phyloP scores from a whole-genome alignment of 2,888 invertebrate genomes.

The Neria commutata region DNA sequence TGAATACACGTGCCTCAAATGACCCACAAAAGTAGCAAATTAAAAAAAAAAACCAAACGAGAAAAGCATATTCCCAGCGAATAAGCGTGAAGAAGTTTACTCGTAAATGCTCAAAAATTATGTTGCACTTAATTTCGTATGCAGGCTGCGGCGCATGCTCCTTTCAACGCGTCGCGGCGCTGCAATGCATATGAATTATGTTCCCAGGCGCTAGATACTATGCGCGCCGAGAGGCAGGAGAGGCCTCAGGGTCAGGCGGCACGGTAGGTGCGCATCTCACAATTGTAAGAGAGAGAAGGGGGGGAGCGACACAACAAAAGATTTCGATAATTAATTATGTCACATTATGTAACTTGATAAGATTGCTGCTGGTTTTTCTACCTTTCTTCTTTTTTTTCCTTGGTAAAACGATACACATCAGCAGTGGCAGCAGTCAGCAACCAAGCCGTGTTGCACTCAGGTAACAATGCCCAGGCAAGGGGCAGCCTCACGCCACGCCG shows the following conservation, averaged over 20 bases:
- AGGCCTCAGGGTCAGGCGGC: no score
- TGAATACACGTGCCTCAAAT: constrained; percentile 42
- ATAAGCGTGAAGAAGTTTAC: no score
- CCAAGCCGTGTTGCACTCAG: constrained; percentile 7
- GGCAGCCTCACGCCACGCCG: neutral
- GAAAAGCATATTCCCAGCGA: neutral
- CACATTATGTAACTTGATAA: constrained; percentile 61
- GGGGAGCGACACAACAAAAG: constrained; percentile 11
- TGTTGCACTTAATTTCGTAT: neutral
- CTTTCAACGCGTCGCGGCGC: no score
- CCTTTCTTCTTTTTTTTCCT: constrained; percentile 13
- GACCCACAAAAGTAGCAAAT: constrained; percentile 43
- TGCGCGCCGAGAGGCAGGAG: no score
- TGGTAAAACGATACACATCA: constrained; percentile 17
- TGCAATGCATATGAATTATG: no score
- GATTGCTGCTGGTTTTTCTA: constrained; percentile 32
- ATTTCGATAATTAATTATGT: constrained; percentile 59
- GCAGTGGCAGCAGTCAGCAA: constrained; percentile 32
- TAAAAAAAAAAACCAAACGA: neutral
- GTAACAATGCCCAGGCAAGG: constrained; percentile 8
- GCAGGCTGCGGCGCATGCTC: no score
- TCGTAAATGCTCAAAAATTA: no score
- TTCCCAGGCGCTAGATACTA: no score
- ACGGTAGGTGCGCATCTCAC: no score
- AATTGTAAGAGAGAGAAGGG: neutral